Conservation (phyloP, 2,797 vertebrate species). For the Notamacropus eugenii region DNA sequence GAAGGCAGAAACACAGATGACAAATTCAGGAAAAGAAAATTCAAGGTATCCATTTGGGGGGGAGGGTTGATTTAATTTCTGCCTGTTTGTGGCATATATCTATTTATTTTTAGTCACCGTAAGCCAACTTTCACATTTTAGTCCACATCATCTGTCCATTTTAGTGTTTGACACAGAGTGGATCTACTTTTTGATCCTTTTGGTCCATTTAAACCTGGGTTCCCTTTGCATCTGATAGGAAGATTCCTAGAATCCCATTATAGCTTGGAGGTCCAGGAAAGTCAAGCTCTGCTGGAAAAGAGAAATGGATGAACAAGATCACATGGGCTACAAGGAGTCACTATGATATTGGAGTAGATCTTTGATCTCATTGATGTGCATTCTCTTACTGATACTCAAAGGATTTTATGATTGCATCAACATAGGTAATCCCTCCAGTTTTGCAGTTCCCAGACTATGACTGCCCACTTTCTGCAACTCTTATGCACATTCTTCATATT, state of each 20-base stretch:
- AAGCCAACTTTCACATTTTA: not conserved
- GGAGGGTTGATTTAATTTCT: not conserved
- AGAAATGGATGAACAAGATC: constrained; percentile 29
- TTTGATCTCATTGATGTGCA: not conserved
- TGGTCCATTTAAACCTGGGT: constrained; percentile 82
- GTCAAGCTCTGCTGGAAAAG: constrained; percentile 83
- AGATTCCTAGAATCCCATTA: constrained; percentile 80
- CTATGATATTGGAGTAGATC: not conserved
- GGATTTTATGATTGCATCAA: not conserved
- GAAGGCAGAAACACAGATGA: not conserved
- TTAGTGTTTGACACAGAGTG: not conserved
- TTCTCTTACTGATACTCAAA: not conserved
- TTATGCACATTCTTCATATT: no score
- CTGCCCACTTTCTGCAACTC: not conserved
- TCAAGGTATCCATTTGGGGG: not conserved
- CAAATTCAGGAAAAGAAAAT: not conserved
- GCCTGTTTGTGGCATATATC: not conserved
- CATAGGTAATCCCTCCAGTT: not conserved
- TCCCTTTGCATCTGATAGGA: no score
- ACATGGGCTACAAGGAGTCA: not conserved
- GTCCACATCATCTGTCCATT: not conserved
- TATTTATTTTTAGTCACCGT: constrained; percentile 11
- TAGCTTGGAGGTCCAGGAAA: constrained; percentile 81
- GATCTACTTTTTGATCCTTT: constrained; percentile 83
- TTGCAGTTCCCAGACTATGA: not conserved